Conservation (phyloP, 2,797 vertebrate species). For the Microctenopoma lineatum region DNA sequence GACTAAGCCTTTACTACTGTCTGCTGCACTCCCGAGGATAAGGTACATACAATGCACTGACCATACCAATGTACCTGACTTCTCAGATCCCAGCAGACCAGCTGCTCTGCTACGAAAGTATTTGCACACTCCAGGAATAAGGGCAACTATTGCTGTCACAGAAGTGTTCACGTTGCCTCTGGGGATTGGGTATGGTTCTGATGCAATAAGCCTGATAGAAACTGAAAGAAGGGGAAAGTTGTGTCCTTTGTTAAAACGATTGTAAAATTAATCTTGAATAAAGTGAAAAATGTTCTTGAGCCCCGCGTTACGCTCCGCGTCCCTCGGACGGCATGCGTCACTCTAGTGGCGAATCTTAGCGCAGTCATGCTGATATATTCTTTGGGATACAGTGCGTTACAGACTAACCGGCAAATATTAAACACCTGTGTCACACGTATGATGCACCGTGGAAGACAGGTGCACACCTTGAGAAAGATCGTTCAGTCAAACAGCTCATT, state of each 20-base stretch:
- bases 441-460: slow-evolving; percentile 40
- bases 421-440: slow-evolving; percentile 3
- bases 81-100: slow-evolving; percentile 45
- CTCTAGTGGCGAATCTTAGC: background rate
- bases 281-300: background rate
- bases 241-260: background rate
- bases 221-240: slow-evolving; percentile 23
- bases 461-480: slow-evolving; percentile 53
- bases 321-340: slow-evolving; percentile 7
- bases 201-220: slow-evolving; percentile 37
- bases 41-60: slow-evolving; percentile 46
- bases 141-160: slow-evolving; percentile 18
- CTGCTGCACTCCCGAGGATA: slow-evolving; percentile 31
- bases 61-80: slow-evolving; percentile 28
- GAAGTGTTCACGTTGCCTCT: slow-evolving; percentile 8
- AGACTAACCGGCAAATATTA: slow-evolving; percentile 16
- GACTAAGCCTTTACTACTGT: slow-evolving; percentile 3
- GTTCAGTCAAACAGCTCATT: slow-evolving; percentile 77
- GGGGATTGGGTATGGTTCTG: slow-evolving; percentile 33
- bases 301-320: slow-evolving; percentile 4
- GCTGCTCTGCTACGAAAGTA: slow-evolving; percentile 42
- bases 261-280: background rate
- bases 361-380: background rate
- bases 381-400: slow-evolving; percentile 3
- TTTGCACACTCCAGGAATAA: slow-evolving; percentile 4